Percentiles rank a stretch among this genome's conserved stretches.
Evolutionary conservation across 2,113 vertebrate genomes (phyloP).

Genomic region (Oxygymnocypris stewartii): DNA sequence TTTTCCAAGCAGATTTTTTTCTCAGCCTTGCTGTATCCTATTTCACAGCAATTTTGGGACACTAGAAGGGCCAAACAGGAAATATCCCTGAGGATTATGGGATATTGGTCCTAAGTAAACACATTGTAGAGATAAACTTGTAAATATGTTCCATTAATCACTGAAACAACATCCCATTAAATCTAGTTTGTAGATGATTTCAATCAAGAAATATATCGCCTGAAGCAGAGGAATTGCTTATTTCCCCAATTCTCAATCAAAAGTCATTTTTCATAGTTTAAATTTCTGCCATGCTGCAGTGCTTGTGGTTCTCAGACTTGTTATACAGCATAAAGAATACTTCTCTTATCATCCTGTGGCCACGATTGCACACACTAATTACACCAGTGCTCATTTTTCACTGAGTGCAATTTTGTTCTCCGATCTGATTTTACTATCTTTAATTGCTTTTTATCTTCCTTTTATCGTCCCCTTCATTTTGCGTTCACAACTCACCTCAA

Average conservation of each 20-base stretch:
- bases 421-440: conserved; percentile 35
- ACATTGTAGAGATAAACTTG: neutral
- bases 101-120: neutral
- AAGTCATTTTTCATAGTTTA: neutral
- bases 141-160: neutral
- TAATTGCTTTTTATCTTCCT: conserved; percentile 38
- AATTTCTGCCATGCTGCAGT: neutral
- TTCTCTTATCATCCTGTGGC: conserved; percentile 20
- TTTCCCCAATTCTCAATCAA: neutral
- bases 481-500: neutral
- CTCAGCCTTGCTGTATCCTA: neutral
- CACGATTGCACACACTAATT: conserved; percentile 43
- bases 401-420: conserved; percentile 35
- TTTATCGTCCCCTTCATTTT: neutral
- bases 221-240: neutral
- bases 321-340: conserved; percentile 27
- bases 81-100: neutral
- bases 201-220: neutral
- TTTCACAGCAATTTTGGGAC: neutral
- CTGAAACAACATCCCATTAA: neutral
- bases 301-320: neutral
- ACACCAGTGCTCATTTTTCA: conserved; percentile 33
- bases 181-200: neutral
- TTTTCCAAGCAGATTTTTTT: neutral
- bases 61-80: neutral